Percentiles rank a stretch among this genome's conserved stretches.
These are phyloP conservation scores for Oreohelix idahoensis DNA, from an alignment of 1,140 invertebrate genomes.

Conservation along the genomic window DNA sequence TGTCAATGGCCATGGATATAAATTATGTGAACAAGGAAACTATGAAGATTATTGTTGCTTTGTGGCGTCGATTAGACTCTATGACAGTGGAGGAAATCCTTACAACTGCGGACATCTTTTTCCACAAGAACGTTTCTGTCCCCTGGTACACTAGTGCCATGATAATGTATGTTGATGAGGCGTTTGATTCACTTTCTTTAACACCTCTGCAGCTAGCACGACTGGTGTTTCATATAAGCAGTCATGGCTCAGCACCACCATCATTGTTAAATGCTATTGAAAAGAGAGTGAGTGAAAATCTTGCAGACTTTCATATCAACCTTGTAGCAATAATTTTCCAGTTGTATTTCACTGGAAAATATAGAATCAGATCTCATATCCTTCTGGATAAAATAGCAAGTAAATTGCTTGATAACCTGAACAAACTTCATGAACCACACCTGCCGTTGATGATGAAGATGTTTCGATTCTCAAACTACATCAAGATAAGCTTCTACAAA, in stretches of 20 bases:
- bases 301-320: conserved; percentile 6
- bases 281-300: conserved; percentile 4
- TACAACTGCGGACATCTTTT: conserved; percentile 26
- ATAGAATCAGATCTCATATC: background rate
- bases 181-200: conserved; percentile 8
- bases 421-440: background rate
- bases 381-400: conserved; percentile 27
- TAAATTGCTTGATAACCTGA: conserved; percentile 21
- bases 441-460: conserved; percentile 35
- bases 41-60: conserved; percentile 16
- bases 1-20: background rate
- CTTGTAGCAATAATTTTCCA: conserved; percentile 14
- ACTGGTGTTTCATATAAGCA: conserved; percentile 13
- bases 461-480: conserved; percentile 30
- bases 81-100: conserved; percentile 36
- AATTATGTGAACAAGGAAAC: conserved; percentile 9
- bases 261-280: background rate
- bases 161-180: conserved; percentile 10
- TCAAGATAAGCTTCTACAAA: conserved; percentile 38
- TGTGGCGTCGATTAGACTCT: conserved; percentile 20
- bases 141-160: conserved; percentile 12
- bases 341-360: background rate
- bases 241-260: conserved; percentile 1
- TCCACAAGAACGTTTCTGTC: background rate
- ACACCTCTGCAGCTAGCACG: conserved; percentile 25